Base-by-base conservation (phyloP, 2,113 vertebrate genomes). In the Siniperca chuatsi region DNA sequence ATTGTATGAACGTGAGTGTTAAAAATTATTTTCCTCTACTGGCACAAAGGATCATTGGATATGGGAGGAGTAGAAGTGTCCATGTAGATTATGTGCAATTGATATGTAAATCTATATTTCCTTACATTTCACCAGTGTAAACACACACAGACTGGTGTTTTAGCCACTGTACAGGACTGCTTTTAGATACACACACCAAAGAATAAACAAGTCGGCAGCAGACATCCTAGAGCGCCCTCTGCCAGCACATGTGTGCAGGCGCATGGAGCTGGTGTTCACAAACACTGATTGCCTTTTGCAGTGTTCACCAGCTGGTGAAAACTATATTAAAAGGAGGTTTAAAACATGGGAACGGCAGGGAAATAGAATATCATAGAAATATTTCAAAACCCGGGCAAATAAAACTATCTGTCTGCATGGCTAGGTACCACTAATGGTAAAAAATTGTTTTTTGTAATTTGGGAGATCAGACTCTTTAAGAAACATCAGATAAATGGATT, bases 1-100 rank as follows among this genome's bases (percentile, higher is more conserved):
- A 55, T 11, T 20, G 15, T 69, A 21, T 70, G 25, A 52, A 35
- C 18, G 2, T 52, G 16, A 70, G 12, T 8, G 12, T 67, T 67
- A 69, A 18, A 3, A 0, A 21, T 35, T 21, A 12, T 50, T 50
- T 20, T 33, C 15, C 4, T 52, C 67, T 29, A 29, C 66, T 50
- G 46, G 44, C 10, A 46, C 44, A 46, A 44, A 44, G 42, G 18
- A 33, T 33, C 15, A 21, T 70, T 25, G 25, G 29, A 50, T 70
- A 35, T 6, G 9, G 21, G n/a, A 68, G 48, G 20, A 64, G 16
- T 25, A 58, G 69, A 73, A 1, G 0, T 20, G 25, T 8, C 18
- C n/a, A 67, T 29, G 69, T 33, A 40, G 52, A 83, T 54, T 6
- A 72, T 42, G 71, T 70, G 57, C 15, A 57, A 23, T 46, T 75